Conservation (phyloP, 2,797 vertebrate genomes). For the Delichon dasypus region DNA sequence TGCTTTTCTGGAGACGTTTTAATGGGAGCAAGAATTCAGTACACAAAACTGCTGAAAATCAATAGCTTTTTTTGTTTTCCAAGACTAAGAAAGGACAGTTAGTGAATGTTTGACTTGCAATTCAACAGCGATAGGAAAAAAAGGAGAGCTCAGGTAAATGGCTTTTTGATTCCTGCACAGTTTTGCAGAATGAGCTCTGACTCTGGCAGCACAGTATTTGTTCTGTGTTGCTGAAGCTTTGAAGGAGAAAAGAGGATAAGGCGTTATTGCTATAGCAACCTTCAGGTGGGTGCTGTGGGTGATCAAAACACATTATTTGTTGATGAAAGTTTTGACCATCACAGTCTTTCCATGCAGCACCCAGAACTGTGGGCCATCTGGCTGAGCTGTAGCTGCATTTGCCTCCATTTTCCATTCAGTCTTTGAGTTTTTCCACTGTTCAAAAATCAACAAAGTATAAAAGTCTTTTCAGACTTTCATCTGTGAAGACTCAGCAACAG, state of each 20-base stretch:
- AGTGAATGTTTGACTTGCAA: conserved; percentile 29
- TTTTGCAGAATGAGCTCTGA: conserved; percentile 3
- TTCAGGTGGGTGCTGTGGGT: neutral
- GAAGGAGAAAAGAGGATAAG: neutral
- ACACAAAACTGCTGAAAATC: conserved; percentile 8
- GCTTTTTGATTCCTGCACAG: neutral
- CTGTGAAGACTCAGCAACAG: neutral
- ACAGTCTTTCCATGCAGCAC: neutral
- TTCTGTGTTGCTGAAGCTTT: neutral
- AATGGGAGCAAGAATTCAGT: conserved; percentile 9
- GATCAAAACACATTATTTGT: neutral
- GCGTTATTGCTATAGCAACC: conserved; percentile 11
- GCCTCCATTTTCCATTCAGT: neutral
- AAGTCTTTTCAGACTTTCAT: neutral
- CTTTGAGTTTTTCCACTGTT: neutral
- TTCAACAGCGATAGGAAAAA: neutral
- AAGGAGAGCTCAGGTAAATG: conserved; percentile 15
- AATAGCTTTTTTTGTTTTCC: conserved; percentile 24
- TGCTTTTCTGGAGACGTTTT: neutral
- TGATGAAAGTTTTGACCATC: neutral
- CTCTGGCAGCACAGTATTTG: neutral
- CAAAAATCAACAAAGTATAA: neutral
- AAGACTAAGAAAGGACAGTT: conserved; percentile 10
- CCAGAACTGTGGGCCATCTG: neutral
- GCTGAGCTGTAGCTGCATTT: neutral